These are phyloP conservation scores for Amorpha juglandis DNA, from an alignment of 2,888 invertebrate species.

Conservation along the genomic window DNA sequence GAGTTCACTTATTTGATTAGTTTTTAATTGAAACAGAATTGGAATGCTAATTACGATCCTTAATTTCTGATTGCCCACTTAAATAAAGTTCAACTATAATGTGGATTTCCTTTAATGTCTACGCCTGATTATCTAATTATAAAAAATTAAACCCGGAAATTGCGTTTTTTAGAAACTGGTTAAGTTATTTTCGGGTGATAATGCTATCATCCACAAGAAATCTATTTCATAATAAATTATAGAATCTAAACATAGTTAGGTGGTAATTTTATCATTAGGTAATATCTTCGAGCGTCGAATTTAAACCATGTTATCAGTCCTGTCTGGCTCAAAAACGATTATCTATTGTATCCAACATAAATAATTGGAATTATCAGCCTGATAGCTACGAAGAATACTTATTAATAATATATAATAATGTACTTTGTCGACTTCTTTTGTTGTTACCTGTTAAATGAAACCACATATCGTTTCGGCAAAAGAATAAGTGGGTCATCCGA, in stretches of 20 bases:
- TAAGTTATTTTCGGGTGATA: neutral
- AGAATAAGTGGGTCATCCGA: no score
- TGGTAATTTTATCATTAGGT: conserved; percentile 2
- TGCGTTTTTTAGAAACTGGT: neutral
- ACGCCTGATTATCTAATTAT: neutral
- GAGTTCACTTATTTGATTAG: no score
- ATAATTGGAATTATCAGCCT: conserved; percentile 16
- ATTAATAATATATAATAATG: no score
- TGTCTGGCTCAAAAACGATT: conserved; percentile 28
- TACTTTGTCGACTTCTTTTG: conserved; percentile 7
- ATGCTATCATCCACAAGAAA: conserved; percentile 1
- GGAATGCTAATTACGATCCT: neutral
- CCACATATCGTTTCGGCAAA: no score
- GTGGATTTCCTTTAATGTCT: neutral
- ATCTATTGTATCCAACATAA: conserved; percentile 26
- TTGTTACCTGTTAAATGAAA: neutral
- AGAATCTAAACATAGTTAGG: conserved; percentile 10
- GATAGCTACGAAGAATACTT: neutral
- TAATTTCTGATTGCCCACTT: neutral
- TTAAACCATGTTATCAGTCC: conserved; percentile 32
- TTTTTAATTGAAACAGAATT: no score
- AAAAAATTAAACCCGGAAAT: neutral
- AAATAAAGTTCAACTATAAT: neutral
- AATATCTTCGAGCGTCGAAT: conserved; percentile 27
- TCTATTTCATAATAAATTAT: neutral